These are phyloP conservation scores for Dromaius novaehollandiae DNA, from an alignment of 2,113 vertebrate species.

Conservation along the genomic window DNA sequence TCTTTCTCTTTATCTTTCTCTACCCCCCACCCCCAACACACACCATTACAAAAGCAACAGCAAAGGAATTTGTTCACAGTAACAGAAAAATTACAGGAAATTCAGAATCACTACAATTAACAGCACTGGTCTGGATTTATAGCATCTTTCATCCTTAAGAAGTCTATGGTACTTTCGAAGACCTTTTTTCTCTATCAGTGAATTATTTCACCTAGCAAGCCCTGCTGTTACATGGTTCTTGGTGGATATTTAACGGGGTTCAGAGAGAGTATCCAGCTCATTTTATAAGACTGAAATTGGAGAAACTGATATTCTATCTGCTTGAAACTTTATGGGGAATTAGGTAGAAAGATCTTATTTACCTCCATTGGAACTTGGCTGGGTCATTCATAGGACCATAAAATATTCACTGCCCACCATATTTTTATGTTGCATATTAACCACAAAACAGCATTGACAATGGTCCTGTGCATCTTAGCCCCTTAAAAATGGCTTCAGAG, in stretches of 20 bases:
- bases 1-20: not conserved
- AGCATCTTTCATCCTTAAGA: not conserved
- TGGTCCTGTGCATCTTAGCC: not conserved
- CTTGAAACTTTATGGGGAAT: not conserved
- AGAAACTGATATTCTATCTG: not conserved
- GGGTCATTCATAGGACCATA: not conserved
- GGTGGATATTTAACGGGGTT: not conserved
- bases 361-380: not conserved
- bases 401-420: not conserved
- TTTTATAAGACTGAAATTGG: not conserved
- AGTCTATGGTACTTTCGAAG: not conserved
- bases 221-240: not conserved
- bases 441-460: not conserved
- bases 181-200: not conserved
- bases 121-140: not conserved
- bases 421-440: not conserved
- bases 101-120: not conserved
- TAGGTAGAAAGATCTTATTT: not conserved
- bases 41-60: not conserved
- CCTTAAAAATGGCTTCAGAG: not conserved
- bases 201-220: not conserved
- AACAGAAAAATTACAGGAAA: not conserved
- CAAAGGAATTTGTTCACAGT: not conserved
- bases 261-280: not conserved
- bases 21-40: accelerated